A percentile compares a stretch with the other conserved stretches of the same genome.
phyloP scores from a whole-genome alignment of 2,888 invertebrate species.

The Dynastes maya region DNA sequence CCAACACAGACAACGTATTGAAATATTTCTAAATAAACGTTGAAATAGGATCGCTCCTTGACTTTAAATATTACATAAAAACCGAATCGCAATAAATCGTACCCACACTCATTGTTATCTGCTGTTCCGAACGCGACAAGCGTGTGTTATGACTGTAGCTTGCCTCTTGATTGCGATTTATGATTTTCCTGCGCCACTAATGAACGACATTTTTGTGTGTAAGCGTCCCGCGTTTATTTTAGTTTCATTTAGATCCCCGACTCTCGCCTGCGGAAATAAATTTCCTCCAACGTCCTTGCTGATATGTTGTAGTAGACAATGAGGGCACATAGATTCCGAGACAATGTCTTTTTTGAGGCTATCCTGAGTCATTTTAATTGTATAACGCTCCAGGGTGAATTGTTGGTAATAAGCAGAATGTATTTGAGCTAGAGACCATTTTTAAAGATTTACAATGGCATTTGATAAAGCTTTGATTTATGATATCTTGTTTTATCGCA shows the following conservation, averaged over 20 bases:
- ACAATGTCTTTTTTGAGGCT: neutral
- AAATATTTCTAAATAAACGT: slow-evolving; percentile 50
- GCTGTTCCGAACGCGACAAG: slow-evolving; percentile 54
- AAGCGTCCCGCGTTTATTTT: slow-evolving; percentile 57
- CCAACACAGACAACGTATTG: slow-evolving; percentile 33
- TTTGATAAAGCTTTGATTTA: no score
- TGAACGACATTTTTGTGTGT: slow-evolving; percentile 54
- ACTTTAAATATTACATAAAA: slow-evolving; percentile 53
- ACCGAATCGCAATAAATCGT: slow-evolving; percentile 55
- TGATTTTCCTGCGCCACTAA: slow-evolving; percentile 55
- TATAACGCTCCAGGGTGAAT: neutral
- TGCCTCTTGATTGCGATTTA: slow-evolving; percentile 60
- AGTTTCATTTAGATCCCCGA: slow-evolving; percentile 65
- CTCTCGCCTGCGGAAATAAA: slow-evolving; percentile 35
- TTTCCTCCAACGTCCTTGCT: slow-evolving; percentile 22
- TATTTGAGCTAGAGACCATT: no score
- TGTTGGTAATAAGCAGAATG: neutral
- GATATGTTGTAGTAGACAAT: slow-evolving; percentile 11
- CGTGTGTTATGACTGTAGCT: slow-evolving; percentile 57
- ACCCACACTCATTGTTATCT: slow-evolving; percentile 58
- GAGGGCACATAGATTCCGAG: neutral
- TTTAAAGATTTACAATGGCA: no score
- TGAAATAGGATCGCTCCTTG: slow-evolving; percentile 52
- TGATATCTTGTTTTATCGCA: no score
- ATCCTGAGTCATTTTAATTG: neutral